Conservation (phyloP, 2,797 vertebrate species). For the Hybognathus amarus region DNA sequence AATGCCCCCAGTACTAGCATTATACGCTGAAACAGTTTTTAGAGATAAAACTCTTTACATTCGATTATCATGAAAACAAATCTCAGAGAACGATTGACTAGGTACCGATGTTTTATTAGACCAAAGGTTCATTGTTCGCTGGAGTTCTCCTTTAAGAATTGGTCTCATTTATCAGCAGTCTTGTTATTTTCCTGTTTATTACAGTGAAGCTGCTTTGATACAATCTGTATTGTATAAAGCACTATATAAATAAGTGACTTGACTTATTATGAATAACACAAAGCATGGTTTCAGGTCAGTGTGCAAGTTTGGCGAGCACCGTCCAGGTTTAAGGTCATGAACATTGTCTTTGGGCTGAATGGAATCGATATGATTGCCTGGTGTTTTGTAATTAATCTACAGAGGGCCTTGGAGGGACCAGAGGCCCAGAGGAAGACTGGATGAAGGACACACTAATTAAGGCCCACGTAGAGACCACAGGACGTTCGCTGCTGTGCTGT, state of each 20-base stretch:
- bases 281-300: not conserved
- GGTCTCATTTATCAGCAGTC: not conserved
- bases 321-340: slow-evolving; percentile 71
- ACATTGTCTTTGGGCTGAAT: slow-evolving; percentile 79
- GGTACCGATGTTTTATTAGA: too few relatives aligned
- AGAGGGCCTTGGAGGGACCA: slow-evolving; percentile 80
- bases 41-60: too few relatives aligned
- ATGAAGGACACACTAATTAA: slow-evolving; percentile 94
- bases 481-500: slow-evolving; percentile 59
- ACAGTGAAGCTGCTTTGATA: not conserved
- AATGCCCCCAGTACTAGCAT: too few relatives aligned
- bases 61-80: too few relatives aligned
- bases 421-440: slow-evolving; percentile 81
- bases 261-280: not conserved
- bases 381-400: slow-evolving; percentile 92
- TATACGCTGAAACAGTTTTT: too few relatives aligned
- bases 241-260: not conserved
- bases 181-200: not conserved
- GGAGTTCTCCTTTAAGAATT: too few relatives aligned
- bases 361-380: slow-evolving; percentile 87
- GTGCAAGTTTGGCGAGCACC: slow-evolving; percentile 49
- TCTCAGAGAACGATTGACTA: too few relatives aligned
- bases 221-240: not conserved
- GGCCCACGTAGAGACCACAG: slow-evolving; percentile 82
- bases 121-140: too few relatives aligned